phyloP scores from a whole-genome alignment of 2,797 vertebrate species.

The Gobionotothen gibberifrons region DNA sequence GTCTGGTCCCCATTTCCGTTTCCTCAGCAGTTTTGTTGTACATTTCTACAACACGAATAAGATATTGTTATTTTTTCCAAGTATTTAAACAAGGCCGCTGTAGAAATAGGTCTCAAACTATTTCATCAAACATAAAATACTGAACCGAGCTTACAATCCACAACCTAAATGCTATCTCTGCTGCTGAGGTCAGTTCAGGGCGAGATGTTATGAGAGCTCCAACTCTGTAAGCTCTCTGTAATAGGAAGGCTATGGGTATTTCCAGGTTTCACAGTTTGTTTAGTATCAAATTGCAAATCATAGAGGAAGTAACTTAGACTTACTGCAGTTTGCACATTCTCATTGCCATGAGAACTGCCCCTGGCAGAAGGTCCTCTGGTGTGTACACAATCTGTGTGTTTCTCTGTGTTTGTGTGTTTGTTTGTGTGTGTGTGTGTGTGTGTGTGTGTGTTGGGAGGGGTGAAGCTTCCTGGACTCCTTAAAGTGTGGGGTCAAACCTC shows the following conservation, averaged over 20 bases:
- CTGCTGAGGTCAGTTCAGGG: conserved; percentile 17
- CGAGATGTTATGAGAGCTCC: conserved; percentile 36
- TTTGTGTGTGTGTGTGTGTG: not conserved
- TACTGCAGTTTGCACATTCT: conserved; percentile 15
- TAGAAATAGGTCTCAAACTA: not conserved
- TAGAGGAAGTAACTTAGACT: conserved; percentile 4
- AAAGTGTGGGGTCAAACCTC: not conserved
- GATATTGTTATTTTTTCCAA: conserved; percentile 6
- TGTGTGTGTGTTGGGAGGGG: not conserved
- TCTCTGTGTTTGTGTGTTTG: conserved; percentile 10
- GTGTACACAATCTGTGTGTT: conserved; percentile 15
- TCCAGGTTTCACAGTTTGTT: conserved; percentile 26
- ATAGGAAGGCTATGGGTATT: conserved; percentile 34
- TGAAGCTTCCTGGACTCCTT: conserved; percentile 18
- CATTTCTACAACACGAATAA: conserved; percentile 8
- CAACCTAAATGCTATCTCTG: conserved; percentile 18
- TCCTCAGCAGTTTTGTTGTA: conserved; percentile 2
- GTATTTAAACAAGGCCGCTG: not conserved
- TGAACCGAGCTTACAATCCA: conserved; percentile 12
- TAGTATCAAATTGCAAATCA: conserved; percentile 16
- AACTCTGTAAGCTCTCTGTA: conserved; percentile 1
- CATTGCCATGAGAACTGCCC: conserved; percentile 31
- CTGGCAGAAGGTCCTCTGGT: not conserved
- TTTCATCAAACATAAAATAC: conserved; percentile 19
- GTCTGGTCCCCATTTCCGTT: not conserved